Evolutionary conservation across 1,140 invertebrate species (phyloP).

Genomic region (Drosophila nasuta): DNA sequence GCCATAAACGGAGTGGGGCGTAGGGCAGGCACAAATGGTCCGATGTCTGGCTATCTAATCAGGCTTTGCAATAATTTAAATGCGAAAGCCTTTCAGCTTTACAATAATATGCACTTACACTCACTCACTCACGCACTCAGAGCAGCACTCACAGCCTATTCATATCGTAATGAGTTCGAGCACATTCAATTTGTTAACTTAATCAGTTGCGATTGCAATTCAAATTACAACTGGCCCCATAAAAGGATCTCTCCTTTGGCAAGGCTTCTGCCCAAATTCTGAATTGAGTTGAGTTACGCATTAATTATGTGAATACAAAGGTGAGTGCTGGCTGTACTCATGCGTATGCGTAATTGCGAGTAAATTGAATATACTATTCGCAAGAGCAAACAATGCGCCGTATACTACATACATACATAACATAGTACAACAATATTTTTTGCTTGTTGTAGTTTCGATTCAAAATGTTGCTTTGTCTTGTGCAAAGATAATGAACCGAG

Average conservation of each 20-base stretch:
- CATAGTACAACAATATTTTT: too few species aligned
- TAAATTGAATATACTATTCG: neutral
- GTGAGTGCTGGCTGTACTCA: neutral
- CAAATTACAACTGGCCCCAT: too few species aligned
- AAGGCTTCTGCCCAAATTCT: neutral
- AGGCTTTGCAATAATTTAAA: neutral
- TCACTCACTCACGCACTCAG: neutral
- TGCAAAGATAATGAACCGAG: neutral
- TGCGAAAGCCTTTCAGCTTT: neutral
- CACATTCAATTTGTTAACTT: neutral
- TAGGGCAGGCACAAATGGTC: neutral
- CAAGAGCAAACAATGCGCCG: too few species aligned
- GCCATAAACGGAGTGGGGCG: neutral
- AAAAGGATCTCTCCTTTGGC: neutral
- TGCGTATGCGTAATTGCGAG: neutral
- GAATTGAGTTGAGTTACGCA: neutral
- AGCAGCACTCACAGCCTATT: neutral
- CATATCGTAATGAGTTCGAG: neutral
- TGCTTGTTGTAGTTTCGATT: too few species aligned
- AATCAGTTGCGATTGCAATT: neutral
- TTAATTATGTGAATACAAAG: constrained; percentile 1
- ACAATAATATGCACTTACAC: neutral
- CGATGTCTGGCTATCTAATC: constrained; percentile 2
- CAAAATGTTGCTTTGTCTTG: neutral
- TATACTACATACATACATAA: too few species aligned